These are phyloP conservation scores for Stegastes partitus DNA, from an alignment of 2,113 vertebrate species.

Conservation along the genomic window DNA sequence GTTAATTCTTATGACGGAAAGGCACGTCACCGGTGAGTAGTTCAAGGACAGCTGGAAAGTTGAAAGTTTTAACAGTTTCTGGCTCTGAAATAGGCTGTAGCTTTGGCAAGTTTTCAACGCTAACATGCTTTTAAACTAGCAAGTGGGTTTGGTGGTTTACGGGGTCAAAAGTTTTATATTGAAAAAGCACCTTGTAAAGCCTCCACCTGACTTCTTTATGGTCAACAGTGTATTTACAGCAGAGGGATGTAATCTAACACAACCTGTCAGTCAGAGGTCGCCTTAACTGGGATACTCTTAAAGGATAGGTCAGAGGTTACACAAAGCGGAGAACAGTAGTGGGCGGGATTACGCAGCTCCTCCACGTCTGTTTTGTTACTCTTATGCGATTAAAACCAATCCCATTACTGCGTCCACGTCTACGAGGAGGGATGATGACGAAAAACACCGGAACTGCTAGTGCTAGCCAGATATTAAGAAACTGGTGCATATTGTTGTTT, in stretches of 20 bases:
- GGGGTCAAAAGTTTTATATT: too few species aligned
- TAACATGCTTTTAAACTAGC: too few species aligned
- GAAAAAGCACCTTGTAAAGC: not conserved
- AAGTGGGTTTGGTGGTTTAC: too few species aligned
- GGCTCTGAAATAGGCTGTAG: too few species aligned
- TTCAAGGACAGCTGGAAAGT: too few species aligned
- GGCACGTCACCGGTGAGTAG: too few species aligned
- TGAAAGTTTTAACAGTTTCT: too few species aligned
- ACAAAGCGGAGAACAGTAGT: conserved; percentile 44
- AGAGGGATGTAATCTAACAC: conserved; percentile 20
- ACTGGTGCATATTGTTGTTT: too few species aligned
- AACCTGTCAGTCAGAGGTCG: conserved; percentile 19
- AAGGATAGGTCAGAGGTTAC: conserved; percentile 41
- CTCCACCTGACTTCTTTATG: not conserved
- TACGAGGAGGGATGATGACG: conserved; percentile 13
- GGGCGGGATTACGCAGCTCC: conserved; percentile 40
- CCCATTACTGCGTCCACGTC: conserved; percentile 49
- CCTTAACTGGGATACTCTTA: conserved; percentile 20
- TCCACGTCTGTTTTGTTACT: conserved; percentile 58
- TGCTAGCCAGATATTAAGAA: too few species aligned
- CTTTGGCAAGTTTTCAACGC: too few species aligned
- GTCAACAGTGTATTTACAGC: conserved; percentile 2
- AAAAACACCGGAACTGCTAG: not conserved
- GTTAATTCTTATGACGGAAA: too few species aligned
- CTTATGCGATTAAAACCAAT: conserved; percentile 64